These are phyloP conservation scores for Alsophila aescularia DNA, from an alignment of 2,888 invertebrate genomes.

Conservation along the genomic window DNA sequence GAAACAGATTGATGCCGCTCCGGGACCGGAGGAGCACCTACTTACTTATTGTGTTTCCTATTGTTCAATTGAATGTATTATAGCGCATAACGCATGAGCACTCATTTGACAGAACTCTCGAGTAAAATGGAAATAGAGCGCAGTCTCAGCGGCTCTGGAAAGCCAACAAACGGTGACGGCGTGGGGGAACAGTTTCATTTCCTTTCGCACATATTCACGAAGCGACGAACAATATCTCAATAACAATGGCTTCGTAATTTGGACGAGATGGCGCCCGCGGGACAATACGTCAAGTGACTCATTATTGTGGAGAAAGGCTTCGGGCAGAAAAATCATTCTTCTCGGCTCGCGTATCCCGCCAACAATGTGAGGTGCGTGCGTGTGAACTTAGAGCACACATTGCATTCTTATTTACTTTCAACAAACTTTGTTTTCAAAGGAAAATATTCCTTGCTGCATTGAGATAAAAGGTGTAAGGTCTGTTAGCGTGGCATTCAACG, in stretches of 20 bases:
- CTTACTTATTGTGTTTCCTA: not conserved
- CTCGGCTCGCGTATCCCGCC: slow-evolving; percentile 49
- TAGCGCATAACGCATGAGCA: slow-evolving; percentile 19
- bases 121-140: slow-evolving; percentile 46
- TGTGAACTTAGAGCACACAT: slow-evolving; percentile 47
- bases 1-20: not conserved
- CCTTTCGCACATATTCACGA: slow-evolving; percentile 78
- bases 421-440: not conserved
- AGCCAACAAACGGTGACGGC: slow-evolving; percentile 62
- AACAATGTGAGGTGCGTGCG: slow-evolving; percentile 64
- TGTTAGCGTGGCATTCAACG: not conserved
- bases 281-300: slow-evolving; percentile 79
- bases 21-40: not conserved
- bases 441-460: slow-evolving; percentile 4
- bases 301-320: slow-evolving; percentile 76
- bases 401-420: slow-evolving; percentile 12
- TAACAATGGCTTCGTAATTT: slow-evolving; percentile 80
- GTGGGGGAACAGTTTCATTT: slow-evolving; percentile 74
- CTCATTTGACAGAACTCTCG: slow-evolving; percentile 41
- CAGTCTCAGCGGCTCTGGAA: slow-evolving; percentile 41
- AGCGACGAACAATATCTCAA: slow-evolving; percentile 74
- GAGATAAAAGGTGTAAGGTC: not conserved
- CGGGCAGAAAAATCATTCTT: slow-evolving; percentile 69
- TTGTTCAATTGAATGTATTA: slow-evolving; percentile 12
- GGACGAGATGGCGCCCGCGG: slow-evolving; percentile 72